These are phyloP conservation scores for Operophtera brumata DNA, from an alignment of 2,888 invertebrate species.

Conservation along the genomic window DNA sequence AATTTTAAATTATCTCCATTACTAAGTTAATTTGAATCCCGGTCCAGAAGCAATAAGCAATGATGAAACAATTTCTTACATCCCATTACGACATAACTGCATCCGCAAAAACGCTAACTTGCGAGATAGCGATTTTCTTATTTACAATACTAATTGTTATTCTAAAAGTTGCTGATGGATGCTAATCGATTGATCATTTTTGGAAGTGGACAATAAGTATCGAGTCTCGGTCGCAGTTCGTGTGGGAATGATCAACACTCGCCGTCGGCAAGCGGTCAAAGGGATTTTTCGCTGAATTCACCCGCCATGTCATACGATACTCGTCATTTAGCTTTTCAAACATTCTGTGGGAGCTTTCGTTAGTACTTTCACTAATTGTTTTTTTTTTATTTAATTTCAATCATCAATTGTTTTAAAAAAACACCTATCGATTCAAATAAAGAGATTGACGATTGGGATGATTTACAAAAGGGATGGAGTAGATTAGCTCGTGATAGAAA, in stretches of 20 bases:
- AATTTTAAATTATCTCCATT: slow-evolving; percentile 22
- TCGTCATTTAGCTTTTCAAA: slow-evolving; percentile 40
- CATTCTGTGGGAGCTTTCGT: slow-evolving; percentile 38
- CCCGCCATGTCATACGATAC: slow-evolving; percentile 62
- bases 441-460: too few relatives aligned
- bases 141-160: slow-evolving; percentile 25
- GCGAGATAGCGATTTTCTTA: slow-evolving; percentile 15
- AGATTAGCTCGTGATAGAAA: too few relatives aligned
- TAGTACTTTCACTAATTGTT: slow-evolving; percentile 2
- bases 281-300: slow-evolving; percentile 64
- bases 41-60: slow-evolving; percentile 12
- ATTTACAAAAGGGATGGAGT: too few relatives aligned
- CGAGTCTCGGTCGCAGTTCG: slow-evolving; percentile 53
- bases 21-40: slow-evolving; percentile 22
- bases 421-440: too few relatives aligned
- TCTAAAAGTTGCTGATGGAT: slow-evolving; percentile 29
- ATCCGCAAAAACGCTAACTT: slow-evolving; percentile 16
- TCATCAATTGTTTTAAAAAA: slow-evolving; percentile 1
- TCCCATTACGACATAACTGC: slow-evolving; percentile 19
- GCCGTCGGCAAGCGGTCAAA: slow-evolving; percentile 69
- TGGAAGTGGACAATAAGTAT: slow-evolving; percentile 53
- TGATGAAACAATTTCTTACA: slow-evolving; percentile 23
- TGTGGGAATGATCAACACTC: slow-evolving; percentile 75
- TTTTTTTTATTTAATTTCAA: not conserved
- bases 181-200: slow-evolving; percentile 56